Evolutionary conservation across 1,140 invertebrate species (phyloP).

Genomic region (Panagrolaimus sp.): DNA sequence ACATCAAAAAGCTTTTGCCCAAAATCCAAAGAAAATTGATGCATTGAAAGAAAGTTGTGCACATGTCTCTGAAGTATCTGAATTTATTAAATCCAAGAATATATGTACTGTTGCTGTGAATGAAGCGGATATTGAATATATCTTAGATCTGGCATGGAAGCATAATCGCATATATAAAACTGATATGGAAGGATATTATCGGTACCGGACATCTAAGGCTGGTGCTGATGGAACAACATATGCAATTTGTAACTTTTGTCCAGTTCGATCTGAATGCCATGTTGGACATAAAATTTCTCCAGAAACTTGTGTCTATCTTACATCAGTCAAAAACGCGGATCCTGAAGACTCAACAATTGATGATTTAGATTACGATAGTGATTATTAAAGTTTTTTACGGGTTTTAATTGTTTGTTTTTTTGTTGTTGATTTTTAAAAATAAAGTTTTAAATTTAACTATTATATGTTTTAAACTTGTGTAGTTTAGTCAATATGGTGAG

Average conservation of each 20-base stretch:
- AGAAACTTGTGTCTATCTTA: conserved; percentile 3
- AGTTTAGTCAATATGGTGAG: no score
- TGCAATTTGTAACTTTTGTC: conserved; percentile 14
- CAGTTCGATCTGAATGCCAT: conserved; percentile 2
- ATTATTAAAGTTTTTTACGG: background rate
- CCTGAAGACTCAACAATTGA: background rate
- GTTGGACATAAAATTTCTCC: conserved; percentile 7
- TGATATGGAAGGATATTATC: background rate
- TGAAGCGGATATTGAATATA: conserved; percentile 1
- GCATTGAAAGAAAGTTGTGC: conserved; percentile 7
- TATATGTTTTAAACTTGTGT: no score
- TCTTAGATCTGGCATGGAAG: conserved; percentile 10
- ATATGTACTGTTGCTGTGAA: background rate
- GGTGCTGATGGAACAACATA: background rate
- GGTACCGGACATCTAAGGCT: background rate
- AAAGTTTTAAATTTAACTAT: no score
- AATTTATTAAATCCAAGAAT: conserved; percentile 4
- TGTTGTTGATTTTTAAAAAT: background rate
- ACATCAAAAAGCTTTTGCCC: background rate
- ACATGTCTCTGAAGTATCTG: conserved; percentile 7
- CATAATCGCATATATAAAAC: conserved; percentile 2
- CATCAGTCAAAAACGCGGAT: background rate
- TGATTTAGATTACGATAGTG: conserved; percentile 11
- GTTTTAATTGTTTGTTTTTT: background rate
- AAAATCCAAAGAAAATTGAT: background rate